Percentiles rank a stretch among this genome's conserved stretches.
Evolutionary conservation across 1,140 invertebrate genomes (phyloP).

Genomic region (Panulirus ornatus): DNA sequence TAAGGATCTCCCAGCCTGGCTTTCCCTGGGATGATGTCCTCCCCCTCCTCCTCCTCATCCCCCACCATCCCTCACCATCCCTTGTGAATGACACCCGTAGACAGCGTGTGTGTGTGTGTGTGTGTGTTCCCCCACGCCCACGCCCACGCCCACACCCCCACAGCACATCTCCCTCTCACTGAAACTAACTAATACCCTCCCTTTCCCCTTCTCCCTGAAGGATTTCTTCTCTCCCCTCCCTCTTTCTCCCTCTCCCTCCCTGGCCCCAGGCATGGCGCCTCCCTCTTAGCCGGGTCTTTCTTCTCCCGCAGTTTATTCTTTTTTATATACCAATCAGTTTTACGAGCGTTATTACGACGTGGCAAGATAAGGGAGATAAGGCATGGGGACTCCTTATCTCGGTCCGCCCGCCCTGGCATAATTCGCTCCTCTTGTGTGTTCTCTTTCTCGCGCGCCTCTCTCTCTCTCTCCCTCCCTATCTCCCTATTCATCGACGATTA

Average conservation of each 20-base stretch:
- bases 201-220: not conserved
- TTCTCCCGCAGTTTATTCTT: not conserved
- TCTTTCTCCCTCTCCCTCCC: not conserved
- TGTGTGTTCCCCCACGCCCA: not conserved
- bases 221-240: not conserved
- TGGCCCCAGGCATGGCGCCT: not conserved
- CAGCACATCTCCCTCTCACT: not conserved
- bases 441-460: too few relatives aligned
- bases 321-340: not conserved
- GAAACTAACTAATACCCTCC: not conserved
- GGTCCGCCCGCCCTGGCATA: too few relatives aligned
- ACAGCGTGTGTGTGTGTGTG: not conserved
- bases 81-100: too few relatives aligned
- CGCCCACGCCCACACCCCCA: not conserved
- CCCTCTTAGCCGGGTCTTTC: not conserved
- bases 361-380: not conserved
- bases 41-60: slow-evolving; percentile 42
- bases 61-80: slow-evolving; percentile 21
- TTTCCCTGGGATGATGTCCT: not conserved
- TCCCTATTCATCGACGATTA: too few relatives aligned
- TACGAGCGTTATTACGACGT: not conserved
- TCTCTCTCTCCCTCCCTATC: too few relatives aligned
- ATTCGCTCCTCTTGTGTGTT: too few relatives aligned
- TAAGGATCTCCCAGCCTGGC: not conserved
- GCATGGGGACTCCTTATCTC: not conserved